These are phyloP conservation scores for Crioceris asparagi DNA, from an alignment of 2,888 invertebrate genomes.

Conservation along the genomic window DNA sequence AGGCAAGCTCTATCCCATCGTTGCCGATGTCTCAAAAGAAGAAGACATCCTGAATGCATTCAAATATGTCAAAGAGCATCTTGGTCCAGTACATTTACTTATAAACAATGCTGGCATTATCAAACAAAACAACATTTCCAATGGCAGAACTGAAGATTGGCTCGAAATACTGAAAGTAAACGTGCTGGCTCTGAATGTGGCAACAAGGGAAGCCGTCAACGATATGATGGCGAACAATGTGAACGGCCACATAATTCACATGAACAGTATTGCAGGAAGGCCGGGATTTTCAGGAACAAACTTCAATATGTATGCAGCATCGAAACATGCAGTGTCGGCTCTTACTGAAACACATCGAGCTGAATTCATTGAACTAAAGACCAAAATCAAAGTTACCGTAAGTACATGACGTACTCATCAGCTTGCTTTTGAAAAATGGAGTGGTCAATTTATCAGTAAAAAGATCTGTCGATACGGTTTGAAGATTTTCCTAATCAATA, in stretches of 20 bases:
- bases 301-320: slow-evolving; percentile 17
- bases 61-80: slow-evolving; percentile 20
- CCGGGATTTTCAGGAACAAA: slow-evolving; percentile 7
- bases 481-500: too few species aligned
- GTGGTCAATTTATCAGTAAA: too few species aligned
- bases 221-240: slow-evolving; percentile 16
- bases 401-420: slow-evolving; percentile 4
- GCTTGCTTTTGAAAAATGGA: not conserved
- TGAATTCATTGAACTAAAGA: slow-evolving; percentile 13
- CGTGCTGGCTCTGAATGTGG: slow-evolving; percentile 14
- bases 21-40: slow-evolving; percentile 22
- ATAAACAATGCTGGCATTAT: slow-evolving; percentile 24
- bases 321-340: slow-evolving; percentile 20
- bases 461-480: too few species aligned
- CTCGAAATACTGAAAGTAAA: slow-evolving; percentile 14
- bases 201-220: slow-evolving; percentile 16
- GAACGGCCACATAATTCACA: slow-evolving; percentile 18
- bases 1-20: slow-evolving; percentile 20
- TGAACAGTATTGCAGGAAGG: slow-evolving; percentile 18
- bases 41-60: slow-evolving; percentile 24
- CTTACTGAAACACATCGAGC: slow-evolving; percentile 18
- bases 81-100: slow-evolving; percentile 24
- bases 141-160: slow-evolving; percentile 16
- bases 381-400: slow-evolving; percentile 22
- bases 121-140: slow-evolving; percentile 9